Evolutionary conservation across 1,140 invertebrate genomes (phyloP).

Genomic region (Galendromus occidentalis): DNA sequence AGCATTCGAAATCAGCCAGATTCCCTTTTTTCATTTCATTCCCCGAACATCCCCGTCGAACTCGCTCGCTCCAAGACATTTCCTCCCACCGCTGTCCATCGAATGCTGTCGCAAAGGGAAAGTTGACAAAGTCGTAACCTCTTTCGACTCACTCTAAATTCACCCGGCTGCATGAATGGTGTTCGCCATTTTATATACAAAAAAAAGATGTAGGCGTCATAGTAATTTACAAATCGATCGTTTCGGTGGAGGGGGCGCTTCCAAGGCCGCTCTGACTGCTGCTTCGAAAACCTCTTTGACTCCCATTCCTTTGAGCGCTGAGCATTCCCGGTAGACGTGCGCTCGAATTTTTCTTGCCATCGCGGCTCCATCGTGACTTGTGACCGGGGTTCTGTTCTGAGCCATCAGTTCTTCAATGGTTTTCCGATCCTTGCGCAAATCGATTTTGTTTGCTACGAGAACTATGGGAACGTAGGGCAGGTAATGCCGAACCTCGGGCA

Average conservation of each 20-base stretch:
- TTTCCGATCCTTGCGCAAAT: neutral
- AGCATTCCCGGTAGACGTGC: neutral
- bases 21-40: too few species aligned
- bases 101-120: too few species aligned
- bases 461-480: slow-evolving; percentile 10
- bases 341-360: slow-evolving; percentile 2
- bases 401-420: neutral
- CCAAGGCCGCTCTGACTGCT: neutral
- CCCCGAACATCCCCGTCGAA: too few species aligned
- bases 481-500: slow-evolving; percentile 13
- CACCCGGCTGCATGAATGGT: too few species aligned
- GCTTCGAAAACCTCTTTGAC: neutral
- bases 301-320: neutral
- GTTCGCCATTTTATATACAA: too few species aligned
- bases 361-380: neutral
- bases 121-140: too few species aligned
- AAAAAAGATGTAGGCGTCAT: too few species aligned
- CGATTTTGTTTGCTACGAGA: slow-evolving; percentile 13
- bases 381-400: neutral
- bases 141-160: too few species aligned
- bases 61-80: too few species aligned
- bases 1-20: too few species aligned
- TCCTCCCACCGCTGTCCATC: too few species aligned
- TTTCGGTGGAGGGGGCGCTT: neutral
- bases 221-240: too few species aligned